These are phyloP conservation scores for Prunella strophiata DNA, from an alignment of 2,797 vertebrate genomes.

Conservation along the genomic window DNA sequence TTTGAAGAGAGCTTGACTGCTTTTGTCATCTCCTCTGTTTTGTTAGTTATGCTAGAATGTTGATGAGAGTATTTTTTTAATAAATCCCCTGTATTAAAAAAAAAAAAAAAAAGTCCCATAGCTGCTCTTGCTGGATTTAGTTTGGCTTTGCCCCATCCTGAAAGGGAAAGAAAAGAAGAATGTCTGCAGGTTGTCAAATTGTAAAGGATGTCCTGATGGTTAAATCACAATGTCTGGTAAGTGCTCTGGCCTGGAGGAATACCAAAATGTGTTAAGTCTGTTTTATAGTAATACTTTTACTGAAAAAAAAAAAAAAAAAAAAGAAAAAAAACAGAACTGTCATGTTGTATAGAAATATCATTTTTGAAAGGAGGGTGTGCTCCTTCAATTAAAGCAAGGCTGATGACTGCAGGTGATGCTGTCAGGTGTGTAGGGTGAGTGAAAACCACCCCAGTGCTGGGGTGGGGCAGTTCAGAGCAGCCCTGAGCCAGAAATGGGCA, in stretches of 20 bases:
- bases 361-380: slow-evolving; percentile 37
- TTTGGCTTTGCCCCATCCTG: slow-evolving; percentile 45
- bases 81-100: slow-evolving; percentile 50
- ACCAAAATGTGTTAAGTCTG: slow-evolving; percentile 29
- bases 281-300: slow-evolving; percentile 44
- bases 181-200: slow-evolving; percentile 1
- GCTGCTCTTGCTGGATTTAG: slow-evolving; percentile 55
- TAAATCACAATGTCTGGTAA: slow-evolving; percentile 27
- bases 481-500: not conserved
- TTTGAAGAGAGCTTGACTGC: slow-evolving; percentile 64
- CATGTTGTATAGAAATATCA: slow-evolving; percentile 11
- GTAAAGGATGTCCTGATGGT: slow-evolving; percentile 6
- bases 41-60: slow-evolving; percentile 69
- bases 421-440: not conserved
- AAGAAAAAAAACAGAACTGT: not conserved
- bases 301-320: not conserved
- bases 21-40: slow-evolving; percentile 64
- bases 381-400: slow-evolving; percentile 28
- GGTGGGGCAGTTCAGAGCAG: not conserved
- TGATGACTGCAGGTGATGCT: slow-evolving; percentile 20
- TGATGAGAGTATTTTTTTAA: slow-evolving; percentile 72
- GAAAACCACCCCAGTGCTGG: not conserved
- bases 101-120: not conserved
- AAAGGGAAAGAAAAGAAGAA: slow-evolving; percentile 57
- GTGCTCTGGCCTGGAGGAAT: slow-evolving; percentile 49